A percentile compares a stretch with the other conserved stretches of the same genome.
phyloP scores from a whole-genome alignment of 92 coral and sea anemone genomes.

The Palythoa heliodiscus region DNA sequence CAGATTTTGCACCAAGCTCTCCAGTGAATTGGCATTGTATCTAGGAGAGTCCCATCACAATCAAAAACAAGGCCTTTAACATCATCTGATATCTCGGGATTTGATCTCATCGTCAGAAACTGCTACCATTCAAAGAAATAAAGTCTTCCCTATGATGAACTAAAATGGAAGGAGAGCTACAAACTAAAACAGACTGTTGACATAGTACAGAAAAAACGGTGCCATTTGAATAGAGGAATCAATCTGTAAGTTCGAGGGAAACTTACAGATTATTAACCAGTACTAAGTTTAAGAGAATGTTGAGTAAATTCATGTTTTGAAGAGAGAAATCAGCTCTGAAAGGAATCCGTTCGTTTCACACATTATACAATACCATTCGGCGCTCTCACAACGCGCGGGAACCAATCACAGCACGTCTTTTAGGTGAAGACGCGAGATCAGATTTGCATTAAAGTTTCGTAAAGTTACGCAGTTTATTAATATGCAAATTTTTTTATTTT shows the following conservation, averaged over 20 bases:
- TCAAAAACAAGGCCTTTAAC: slow-evolving; percentile 90
- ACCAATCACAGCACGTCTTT: neutral
- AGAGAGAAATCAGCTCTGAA: neutral
- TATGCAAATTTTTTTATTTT: too few species aligned
- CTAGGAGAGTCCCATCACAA: slow-evolving; percentile 95
- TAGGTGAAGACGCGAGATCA: neutral
- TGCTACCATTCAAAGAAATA: neutral
- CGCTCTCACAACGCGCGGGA: neutral
- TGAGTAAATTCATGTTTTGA: slow-evolving; percentile 6
- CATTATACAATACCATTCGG: neutral
- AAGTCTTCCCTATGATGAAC: neutral
- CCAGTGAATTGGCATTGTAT: slow-evolving; percentile 98
- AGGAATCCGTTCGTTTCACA: neutral
- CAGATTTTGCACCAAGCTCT: slow-evolving; percentile 95
- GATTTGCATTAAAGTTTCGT: neutral
- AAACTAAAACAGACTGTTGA: neutral
- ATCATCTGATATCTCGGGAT: slow-evolving; percentile 62
- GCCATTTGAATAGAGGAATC: slow-evolving; percentile 12
- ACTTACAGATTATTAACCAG: slow-evolving; percentile 7
- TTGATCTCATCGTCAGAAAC: slow-evolving; percentile 37
- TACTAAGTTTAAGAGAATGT: neutral
- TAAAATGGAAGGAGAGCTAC: neutral
- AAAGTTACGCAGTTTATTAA: too few species aligned
- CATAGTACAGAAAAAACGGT: neutral
- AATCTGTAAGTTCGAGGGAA: slow-evolving; percentile 19